Percentiles rank a stretch among this genome's conserved stretches.
phyloP scores from a whole-genome alignment of 1,140 invertebrate species.

The Drosophila bipectinata region DNA sequence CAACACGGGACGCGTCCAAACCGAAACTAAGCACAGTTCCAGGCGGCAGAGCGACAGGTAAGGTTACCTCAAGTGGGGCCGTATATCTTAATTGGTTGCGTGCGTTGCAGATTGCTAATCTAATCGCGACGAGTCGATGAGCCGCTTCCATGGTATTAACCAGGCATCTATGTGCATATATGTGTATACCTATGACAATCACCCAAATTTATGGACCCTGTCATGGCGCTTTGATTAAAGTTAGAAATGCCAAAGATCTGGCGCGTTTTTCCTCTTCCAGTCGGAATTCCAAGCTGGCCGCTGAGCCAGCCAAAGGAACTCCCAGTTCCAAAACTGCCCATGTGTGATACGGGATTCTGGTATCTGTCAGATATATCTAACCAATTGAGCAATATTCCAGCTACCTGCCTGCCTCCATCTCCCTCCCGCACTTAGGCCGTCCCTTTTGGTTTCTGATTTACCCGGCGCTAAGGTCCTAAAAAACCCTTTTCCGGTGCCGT shows the following conservation, averaged over 20 bases:
- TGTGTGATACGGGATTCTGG: conserved; percentile 36
- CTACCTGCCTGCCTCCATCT: conserved; percentile 46
- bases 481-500: conserved; percentile 75
- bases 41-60: conserved; percentile 27
- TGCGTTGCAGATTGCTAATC: conserved; percentile 61
- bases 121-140: conserved; percentile 46
- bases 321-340: conserved; percentile 64
- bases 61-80: conserved; percentile 30
- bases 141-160: conserved; percentile 8
- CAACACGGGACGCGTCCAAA: conserved; percentile 35
- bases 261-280: conserved; percentile 55
- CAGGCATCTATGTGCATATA: background rate
- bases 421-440: background rate
- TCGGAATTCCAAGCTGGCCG: conserved; percentile 45
- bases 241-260: conserved; percentile 68
- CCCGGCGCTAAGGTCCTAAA: conserved; percentile 76
- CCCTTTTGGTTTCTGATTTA: conserved; percentile 47
- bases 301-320: conserved; percentile 54
- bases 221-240: conserved; percentile 51
- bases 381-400: conserved; percentile 66
- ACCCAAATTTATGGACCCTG: conserved; percentile 57
- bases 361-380: background rate
- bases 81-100: conserved; percentile 64
- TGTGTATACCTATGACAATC: conserved; percentile 24
- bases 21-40: conserved; percentile 45